Percentiles rank a stretch among this genome's conserved stretches.
These are phyloP conservation scores for Nesometra sesokonis DNA, from an alignment of 35 echinoderm and acorn worm species.

Conservation along the genomic window DNA sequence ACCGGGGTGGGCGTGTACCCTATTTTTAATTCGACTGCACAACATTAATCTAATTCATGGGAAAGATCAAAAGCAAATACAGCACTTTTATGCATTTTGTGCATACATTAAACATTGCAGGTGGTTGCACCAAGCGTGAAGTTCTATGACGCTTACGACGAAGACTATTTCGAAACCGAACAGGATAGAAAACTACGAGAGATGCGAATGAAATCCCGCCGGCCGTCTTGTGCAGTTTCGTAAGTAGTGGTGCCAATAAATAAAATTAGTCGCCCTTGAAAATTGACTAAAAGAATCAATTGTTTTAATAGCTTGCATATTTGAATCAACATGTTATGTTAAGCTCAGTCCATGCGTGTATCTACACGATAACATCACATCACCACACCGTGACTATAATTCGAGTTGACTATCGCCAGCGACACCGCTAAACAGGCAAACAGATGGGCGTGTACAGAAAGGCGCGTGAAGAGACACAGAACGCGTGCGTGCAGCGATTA, in stretches of 20 bases:
- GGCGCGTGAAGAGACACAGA: no score
- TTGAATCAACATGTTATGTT: neutral
- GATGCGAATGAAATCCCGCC: conserved; percentile 39
- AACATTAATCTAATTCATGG: no score
- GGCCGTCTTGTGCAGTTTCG: conserved; percentile 14
- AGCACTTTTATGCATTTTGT: neutral
- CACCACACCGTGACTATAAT: no score
- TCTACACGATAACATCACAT: no score
- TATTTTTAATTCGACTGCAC: no score
- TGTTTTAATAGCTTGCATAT: neutral
- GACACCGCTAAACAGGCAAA: no score
- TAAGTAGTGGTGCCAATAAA: neutral
- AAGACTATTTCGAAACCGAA: conserved; percentile 22
- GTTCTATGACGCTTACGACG: neutral
- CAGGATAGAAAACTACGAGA: conserved; percentile 44
- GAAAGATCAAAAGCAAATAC: no score
- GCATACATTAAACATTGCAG: neutral
- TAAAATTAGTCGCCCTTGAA: neutral
- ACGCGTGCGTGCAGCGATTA: no score
- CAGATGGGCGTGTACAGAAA: no score
- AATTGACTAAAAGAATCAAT: neutral
- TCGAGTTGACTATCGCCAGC: no score
- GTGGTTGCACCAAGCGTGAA: neutral
- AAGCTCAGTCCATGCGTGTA: no score
- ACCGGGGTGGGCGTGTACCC: no score